phyloP scores from a whole-genome alignment of 2,113 vertebrate genomes.

The Lanius ludovicianus region DNA sequence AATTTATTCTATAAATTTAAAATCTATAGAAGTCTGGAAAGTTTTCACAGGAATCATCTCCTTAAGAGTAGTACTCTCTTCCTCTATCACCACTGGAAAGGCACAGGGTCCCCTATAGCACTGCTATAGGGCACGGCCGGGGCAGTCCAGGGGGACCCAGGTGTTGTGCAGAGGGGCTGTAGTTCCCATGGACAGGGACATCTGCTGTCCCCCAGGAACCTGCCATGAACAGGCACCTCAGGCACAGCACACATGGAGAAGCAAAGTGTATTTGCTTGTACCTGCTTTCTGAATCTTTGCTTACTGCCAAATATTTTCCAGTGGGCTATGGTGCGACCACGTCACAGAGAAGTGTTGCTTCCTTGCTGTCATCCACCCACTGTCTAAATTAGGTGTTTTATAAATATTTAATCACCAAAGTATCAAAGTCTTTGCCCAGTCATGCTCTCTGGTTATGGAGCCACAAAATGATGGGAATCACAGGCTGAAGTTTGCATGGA shows the following conservation, averaged over 20 bases:
- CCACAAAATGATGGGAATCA: slow-evolving; percentile 25
- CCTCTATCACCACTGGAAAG: neutral
- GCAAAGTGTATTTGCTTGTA: neutral
- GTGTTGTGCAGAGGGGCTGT: neutral
- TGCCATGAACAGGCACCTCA: neutral
- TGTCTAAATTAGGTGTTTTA: slow-evolving; percentile 15
- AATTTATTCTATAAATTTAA: neutral
- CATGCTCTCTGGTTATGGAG: neutral
- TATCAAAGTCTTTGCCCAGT: slow-evolving; percentile 34
- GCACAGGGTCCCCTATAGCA: neutral
- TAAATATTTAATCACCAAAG: neutral
- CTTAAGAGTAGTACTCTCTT: neutral
- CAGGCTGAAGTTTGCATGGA: neutral
- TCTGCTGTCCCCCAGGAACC: neutral
- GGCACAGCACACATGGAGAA: neutral
- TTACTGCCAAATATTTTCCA: neutral
- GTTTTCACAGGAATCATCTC: neutral
- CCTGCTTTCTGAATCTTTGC: neutral
- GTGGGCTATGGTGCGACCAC: neutral
- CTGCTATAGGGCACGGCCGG: fast-evolving
- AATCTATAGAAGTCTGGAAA: neutral
- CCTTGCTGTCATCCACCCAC: neutral
- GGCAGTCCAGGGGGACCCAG: neutral
- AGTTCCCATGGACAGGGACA: neutral
- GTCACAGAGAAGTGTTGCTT: neutral